These are phyloP conservation scores for Perithous albicinctus DNA, from an alignment of 2,888 invertebrate species.

Conservation along the genomic window DNA sequence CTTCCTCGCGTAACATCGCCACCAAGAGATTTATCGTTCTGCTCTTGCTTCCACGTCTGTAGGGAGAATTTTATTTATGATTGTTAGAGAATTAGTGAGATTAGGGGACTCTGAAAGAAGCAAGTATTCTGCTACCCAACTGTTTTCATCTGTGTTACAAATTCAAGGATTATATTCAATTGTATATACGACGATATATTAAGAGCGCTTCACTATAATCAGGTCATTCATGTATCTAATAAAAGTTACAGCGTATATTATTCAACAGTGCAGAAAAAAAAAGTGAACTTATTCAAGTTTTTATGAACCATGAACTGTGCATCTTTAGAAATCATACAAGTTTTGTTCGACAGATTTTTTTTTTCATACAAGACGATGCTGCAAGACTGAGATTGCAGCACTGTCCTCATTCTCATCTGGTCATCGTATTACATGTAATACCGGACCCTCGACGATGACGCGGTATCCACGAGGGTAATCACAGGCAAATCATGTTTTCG, in stretches of 20 bases:
- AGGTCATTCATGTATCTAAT: not conserved
- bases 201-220: not conserved
- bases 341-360: not conserved
- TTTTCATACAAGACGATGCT: not conserved
- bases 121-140: not conserved
- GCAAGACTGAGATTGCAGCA: not conserved
- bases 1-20: conserved; percentile 2
- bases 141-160: not conserved
- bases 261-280: too few relatives aligned
- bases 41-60: not conserved
- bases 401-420: not conserved
- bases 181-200: not conserved
- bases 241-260: too few relatives aligned
- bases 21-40: not conserved
- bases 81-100: not conserved
- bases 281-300: too few relatives aligned
- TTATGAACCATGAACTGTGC: too few relatives aligned
- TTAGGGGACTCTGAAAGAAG: not conserved
- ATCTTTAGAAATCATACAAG: not conserved
- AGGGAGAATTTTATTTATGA: conserved; percentile 1
- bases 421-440: not conserved
- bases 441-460: not conserved
- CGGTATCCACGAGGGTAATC: not conserved
- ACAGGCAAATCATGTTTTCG: conserved; percentile 6
- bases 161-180: not conserved